phyloP scores from a whole-genome alignment of 2,113 vertebrate species.

The Nyctibius bracteatus region DNA sequence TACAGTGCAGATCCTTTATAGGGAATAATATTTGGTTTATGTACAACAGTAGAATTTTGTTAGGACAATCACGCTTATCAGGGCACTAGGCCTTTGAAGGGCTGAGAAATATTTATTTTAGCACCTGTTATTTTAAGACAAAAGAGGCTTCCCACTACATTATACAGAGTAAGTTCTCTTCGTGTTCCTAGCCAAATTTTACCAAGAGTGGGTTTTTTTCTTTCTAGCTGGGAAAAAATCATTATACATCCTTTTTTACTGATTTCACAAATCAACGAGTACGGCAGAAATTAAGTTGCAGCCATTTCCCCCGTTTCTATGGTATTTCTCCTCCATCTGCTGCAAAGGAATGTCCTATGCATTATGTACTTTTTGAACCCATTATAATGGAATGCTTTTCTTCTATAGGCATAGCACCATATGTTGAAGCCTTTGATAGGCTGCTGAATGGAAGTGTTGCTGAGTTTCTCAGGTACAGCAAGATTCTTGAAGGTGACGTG shows the following conservation, averaged over 20 bases:
- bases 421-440: slow-evolving; percentile 87
- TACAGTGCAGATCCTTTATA: not conserved
- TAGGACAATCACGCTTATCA: not conserved
- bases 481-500: slow-evolving; percentile 86
- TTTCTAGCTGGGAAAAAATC: not conserved
- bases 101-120: not conserved
- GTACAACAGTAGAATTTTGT: not conserved
- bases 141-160: not conserved
- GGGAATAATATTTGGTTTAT: not conserved
- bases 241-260: not conserved
- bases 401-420: slow-evolving; percentile 76
- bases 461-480: slow-evolving; percentile 87
- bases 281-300: not conserved
- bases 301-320: not conserved
- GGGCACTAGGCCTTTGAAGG: not conserved
- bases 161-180: not conserved
- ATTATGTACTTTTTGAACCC: not conserved
- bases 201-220: not conserved
- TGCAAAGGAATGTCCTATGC: not conserved
- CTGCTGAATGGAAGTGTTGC: slow-evolving; percentile 82
- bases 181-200: not conserved
- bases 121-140: not conserved
- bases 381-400: slow-evolving; percentile 15
- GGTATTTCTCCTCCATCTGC: not conserved
- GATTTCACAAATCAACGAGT: not conserved